phyloP scores from a whole-genome alignment of 2,888 invertebrate genomes.

The Trichacis sp. region DNA sequence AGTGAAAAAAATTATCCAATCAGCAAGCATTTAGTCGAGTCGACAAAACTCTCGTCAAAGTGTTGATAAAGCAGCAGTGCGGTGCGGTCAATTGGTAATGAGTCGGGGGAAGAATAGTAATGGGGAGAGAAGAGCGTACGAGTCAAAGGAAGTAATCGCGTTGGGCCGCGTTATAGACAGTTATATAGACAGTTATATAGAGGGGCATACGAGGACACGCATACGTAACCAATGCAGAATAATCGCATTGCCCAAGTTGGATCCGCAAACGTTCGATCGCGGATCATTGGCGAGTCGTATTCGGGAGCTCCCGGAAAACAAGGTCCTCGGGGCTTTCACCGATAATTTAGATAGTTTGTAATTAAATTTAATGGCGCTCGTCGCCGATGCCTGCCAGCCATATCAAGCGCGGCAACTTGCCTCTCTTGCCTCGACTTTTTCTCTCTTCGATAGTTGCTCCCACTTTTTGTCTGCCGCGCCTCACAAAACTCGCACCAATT shows the following conservation, averaged over 20 bases:
- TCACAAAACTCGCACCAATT: too few species aligned
- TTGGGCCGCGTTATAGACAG: constrained; percentile 32
- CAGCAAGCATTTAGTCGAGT: too few species aligned
- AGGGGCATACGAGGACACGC: too few species aligned
- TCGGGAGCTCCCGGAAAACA: constrained; percentile 6
- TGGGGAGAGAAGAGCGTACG: background rate
- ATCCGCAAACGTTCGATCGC: constrained; percentile 34
- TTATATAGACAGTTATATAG: too few species aligned
- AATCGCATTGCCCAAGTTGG: constrained; percentile 36
- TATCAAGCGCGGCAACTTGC: constrained; percentile 13
- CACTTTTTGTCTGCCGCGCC: constrained; percentile 17
- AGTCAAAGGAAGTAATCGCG: constrained; percentile 41
- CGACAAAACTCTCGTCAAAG: too few species aligned
- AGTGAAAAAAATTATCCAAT: too few species aligned
- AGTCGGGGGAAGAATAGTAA: background rate
- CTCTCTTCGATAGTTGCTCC: too few species aligned
- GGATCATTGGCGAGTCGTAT: constrained; percentile 29
- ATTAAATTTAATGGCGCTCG: constrained; percentile 53
- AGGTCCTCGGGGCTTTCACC: constrained; percentile 35
- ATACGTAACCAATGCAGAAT: constrained; percentile 34
- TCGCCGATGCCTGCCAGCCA: constrained; percentile 32
- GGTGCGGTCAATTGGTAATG: background rate
- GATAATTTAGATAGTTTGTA: constrained; percentile 55
- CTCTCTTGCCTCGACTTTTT: constrained; percentile 5
- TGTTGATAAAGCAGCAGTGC: too few species aligned